Evolutionary conservation across 1,140 invertebrate genomes (phyloP).

Genomic region (Sarcophaga bullata): DNA sequence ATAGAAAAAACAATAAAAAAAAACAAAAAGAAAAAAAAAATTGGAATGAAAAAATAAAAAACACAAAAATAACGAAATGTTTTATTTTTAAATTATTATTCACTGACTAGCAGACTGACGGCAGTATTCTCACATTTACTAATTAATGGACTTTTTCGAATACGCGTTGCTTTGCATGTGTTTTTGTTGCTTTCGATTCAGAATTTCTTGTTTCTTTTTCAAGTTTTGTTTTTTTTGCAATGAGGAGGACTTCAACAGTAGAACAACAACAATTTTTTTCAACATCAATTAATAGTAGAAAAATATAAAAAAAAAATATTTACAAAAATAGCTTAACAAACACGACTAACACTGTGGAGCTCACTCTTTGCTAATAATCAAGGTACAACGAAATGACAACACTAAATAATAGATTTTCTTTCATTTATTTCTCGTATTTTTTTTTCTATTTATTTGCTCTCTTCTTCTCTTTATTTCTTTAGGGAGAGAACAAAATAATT

Average conservation of each 20-base stretch:
- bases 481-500: too few species aligned
- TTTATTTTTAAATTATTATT: conserved; percentile 41
- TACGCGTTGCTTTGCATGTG: too few species aligned
- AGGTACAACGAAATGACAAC: conserved; percentile 5
- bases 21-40: neutral
- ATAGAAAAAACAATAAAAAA: neutral
- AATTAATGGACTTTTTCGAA: too few species aligned
- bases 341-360: neutral
- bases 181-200: too few species aligned
- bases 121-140: neutral
- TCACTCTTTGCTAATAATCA: conserved; percentile 2
- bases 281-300: neutral
- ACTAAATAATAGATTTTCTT: neutral
- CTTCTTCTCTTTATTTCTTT: too few species aligned
- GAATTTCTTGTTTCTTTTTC: too few species aligned
- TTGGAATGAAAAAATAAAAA: neutral
- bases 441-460: neutral
- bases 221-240: neutral
- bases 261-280: too few species aligned
- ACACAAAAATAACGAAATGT: conserved; percentile 21
- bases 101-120: neutral
- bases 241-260: too few species aligned
- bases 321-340: neutral
- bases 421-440: neutral
- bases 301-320: neutral